These are phyloP conservation scores for Porites cylindrica DNA, from an alignment of 92 coral and sea anemone species.

Conservation along the genomic window DNA sequence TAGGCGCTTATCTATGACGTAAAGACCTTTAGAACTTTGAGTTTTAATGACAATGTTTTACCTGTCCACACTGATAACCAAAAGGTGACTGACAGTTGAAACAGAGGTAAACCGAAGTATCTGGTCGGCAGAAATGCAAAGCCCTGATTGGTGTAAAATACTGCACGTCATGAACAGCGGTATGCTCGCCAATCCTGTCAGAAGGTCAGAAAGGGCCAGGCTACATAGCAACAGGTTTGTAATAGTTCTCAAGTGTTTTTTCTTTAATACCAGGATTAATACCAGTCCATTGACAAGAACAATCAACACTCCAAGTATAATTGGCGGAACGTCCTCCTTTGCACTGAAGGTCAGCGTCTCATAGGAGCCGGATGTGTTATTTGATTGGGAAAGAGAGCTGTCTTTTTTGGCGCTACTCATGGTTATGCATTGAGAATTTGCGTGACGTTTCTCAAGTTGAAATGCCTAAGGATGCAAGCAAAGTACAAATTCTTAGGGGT, in stretches of 20 bases:
- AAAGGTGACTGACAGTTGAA: constrained; percentile 58
- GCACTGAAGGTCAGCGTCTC: constrained; percentile 35
- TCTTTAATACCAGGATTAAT: constrained; percentile 53
- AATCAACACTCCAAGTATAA: constrained; percentile 56
- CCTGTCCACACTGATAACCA: constrained; percentile 59
- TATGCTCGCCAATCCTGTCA: constrained; percentile 73
- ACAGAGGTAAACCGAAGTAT: constrained; percentile 74
- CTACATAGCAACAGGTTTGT: constrained; percentile 79
- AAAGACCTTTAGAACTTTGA: too few species aligned
- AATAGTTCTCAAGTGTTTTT: constrained; percentile 52
- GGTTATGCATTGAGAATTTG: neutral
- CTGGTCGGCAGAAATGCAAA: constrained; percentile 61
- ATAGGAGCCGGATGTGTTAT: neutral
- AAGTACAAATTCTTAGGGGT: too few species aligned
- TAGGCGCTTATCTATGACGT: too few species aligned
- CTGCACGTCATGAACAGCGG: constrained; percentile 71
- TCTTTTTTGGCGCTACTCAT: neutral
- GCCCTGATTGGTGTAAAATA: constrained; percentile 28
- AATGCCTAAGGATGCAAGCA: too few species aligned
- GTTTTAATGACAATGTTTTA: neutral
- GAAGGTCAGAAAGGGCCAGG: constrained; percentile 74
- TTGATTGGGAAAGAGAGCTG: neutral
- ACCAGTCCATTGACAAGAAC: constrained; percentile 63
- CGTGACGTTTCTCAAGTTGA: neutral
- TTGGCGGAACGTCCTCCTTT: constrained; percentile 64